Evolutionary conservation across 2,113 vertebrate genomes (phyloP).

Genomic region (Lucifuga dentata): DNA sequence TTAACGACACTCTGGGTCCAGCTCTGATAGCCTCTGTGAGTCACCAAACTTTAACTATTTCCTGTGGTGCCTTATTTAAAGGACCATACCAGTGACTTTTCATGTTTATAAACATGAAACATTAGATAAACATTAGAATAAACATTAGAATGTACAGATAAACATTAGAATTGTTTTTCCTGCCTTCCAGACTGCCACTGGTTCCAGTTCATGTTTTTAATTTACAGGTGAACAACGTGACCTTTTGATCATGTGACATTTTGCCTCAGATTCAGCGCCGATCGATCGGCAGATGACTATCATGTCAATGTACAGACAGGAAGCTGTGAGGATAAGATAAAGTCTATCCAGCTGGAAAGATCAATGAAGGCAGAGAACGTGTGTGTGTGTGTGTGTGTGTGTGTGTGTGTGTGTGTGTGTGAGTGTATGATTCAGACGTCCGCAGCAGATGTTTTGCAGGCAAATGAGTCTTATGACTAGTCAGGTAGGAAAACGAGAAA

Average conservation of each 20-base stretch:
- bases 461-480: conserved; percentile 7
- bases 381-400: conserved; percentile 8
- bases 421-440: neutral
- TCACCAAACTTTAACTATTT: conserved; percentile 21
- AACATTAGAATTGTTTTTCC: no score
- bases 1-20: conserved; percentile 91
- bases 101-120: no score
- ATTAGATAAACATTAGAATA: no score
- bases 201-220: no score
- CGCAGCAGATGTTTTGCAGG: conserved; percentile 1
- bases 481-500: conserved; percentile 10
- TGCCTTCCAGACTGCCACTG: no score
- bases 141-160: no score
- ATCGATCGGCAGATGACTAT: conserved; percentile 12
- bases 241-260: no score
- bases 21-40: conserved; percentile 92
- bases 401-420: conserved; percentile 8
- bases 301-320: conserved; percentile 17
- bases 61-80: neutral
- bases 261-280: neutral
- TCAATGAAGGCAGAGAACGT: neutral
- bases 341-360: neutral
- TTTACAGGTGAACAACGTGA: neutral
- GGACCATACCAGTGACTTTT: no score
- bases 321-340: conserved; percentile 26